These are phyloP conservation scores for Elanoides forficatus DNA, from an alignment of 2,113 vertebrate genomes.

Conservation along the genomic window DNA sequence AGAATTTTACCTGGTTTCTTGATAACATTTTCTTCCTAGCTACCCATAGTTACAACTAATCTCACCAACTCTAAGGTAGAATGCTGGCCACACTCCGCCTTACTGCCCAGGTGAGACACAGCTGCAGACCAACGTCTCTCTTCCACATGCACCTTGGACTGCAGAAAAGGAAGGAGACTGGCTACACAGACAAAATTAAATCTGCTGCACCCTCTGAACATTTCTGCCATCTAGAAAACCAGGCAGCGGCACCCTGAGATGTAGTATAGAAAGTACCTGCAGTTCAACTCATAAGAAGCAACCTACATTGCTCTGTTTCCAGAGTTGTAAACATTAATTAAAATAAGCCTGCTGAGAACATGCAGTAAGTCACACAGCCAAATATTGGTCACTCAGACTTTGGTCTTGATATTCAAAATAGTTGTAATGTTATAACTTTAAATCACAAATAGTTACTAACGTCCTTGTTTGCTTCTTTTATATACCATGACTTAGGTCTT, in stretches of 20 bases:
- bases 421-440: background rate
- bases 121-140: background rate
- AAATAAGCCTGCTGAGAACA: background rate
- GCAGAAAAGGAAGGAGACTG: background rate
- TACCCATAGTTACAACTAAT: background rate
- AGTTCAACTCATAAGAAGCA: background rate
- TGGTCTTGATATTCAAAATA: background rate
- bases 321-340: background rate
- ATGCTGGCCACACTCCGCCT: background rate
- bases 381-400: background rate
- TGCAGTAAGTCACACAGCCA: background rate
- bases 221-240: background rate
- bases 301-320: background rate
- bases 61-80: background rate
- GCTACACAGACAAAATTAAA: background rate
- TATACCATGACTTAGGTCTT: background rate
- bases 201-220: background rate
- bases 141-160: background rate
- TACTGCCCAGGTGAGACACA: background rate
- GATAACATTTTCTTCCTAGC: background rate
- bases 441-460: background rate
- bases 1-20: background rate
- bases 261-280: background rate
- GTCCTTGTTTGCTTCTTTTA: background rate
- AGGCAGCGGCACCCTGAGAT: background rate